phyloP scores from a whole-genome alignment of 2,113 vertebrate species.

The Siphamia tubifer region DNA sequence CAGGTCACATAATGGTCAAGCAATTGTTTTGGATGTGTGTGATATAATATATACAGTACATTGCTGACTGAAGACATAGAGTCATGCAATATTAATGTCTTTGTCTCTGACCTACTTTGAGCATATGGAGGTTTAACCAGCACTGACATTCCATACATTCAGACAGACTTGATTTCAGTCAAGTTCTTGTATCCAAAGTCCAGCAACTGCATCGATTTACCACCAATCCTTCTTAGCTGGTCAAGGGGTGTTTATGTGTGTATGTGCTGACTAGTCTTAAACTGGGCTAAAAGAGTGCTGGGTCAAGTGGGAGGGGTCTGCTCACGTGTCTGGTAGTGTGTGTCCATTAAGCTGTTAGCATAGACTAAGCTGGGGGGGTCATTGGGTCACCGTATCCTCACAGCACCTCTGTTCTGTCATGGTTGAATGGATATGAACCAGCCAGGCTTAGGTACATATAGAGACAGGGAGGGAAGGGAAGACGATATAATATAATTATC shows the following conservation, averaged over 20 bases:
- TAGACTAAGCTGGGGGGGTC: constrained; percentile 37
- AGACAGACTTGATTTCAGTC: constrained; percentile 2
- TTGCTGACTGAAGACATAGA: background rate
- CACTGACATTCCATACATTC: background rate
- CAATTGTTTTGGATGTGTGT: background rate
- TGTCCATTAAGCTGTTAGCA: constrained; percentile 46
- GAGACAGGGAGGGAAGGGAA: background rate
- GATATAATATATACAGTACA: background rate
- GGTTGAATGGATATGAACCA: constrained; percentile 15
- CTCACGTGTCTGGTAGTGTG: constrained; percentile 48
- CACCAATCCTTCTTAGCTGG: background rate
- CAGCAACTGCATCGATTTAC: constrained; percentile 25
- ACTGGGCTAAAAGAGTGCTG: constrained; percentile 1
- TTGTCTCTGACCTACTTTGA: constrained; percentile 28
- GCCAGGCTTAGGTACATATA: background rate
- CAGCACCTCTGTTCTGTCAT: constrained; percentile 14
- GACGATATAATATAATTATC: constrained; percentile 5
- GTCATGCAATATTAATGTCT: background rate
- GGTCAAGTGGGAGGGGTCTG: constrained; percentile 26
- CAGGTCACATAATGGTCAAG: background rate
- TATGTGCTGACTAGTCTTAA: constrained; percentile 3
- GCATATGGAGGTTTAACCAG: background rate
- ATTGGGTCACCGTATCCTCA: constrained; percentile 23
- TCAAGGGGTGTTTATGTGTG: background rate
- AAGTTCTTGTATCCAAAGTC: constrained; percentile 36